These are phyloP conservation scores for Drosophila malerkotliana DNA, from an alignment of 1,140 invertebrate genomes.

Conservation along the genomic window DNA sequence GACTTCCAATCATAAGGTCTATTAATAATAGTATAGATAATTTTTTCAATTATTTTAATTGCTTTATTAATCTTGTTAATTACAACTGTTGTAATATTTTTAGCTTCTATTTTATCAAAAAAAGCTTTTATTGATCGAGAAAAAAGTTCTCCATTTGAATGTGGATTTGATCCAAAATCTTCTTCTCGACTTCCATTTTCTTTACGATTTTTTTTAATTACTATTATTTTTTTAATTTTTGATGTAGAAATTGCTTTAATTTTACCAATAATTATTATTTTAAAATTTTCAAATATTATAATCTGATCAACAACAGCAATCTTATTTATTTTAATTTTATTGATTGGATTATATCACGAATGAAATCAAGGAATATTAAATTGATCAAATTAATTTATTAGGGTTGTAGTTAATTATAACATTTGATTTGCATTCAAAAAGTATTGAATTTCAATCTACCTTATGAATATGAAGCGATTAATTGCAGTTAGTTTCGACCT, in stretches of 20 bases:
- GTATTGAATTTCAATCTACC: conserved; percentile 27
- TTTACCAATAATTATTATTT: conserved; percentile 57
- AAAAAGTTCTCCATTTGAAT: conserved; percentile 87
- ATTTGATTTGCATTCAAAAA: too few species aligned
- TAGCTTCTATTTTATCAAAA: conserved; percentile 85
- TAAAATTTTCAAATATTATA: conserved; percentile 76
- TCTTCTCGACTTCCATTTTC: conserved; percentile 86
- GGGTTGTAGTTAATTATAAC: too few species aligned
- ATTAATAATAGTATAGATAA: conserved; percentile 54
- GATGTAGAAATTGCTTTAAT: conserved; percentile 63
- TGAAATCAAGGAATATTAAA: too few species aligned
- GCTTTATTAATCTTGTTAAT: conserved; percentile 63
- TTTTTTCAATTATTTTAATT: conserved; percentile 46
- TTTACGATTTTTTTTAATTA: conserved; percentile 87
- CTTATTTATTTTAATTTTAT: conserved; percentile 86
- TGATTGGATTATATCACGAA: conserved; percentile 38
- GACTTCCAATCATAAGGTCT: conserved; percentile 77
- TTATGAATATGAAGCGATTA: conserved; percentile 85
- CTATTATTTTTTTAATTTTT: conserved; percentile 88
- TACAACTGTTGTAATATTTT: conserved; percentile 85
- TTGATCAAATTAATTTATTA: too few species aligned
- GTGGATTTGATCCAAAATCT: conserved; percentile 86
- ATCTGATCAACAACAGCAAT: conserved; percentile 82
- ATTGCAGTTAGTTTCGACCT: conserved; percentile 86
- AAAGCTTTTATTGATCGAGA: conserved; percentile 85